phyloP scores from a whole-genome alignment of 2,113 vertebrate genomes.

The Sisor rabdophorus region DNA sequence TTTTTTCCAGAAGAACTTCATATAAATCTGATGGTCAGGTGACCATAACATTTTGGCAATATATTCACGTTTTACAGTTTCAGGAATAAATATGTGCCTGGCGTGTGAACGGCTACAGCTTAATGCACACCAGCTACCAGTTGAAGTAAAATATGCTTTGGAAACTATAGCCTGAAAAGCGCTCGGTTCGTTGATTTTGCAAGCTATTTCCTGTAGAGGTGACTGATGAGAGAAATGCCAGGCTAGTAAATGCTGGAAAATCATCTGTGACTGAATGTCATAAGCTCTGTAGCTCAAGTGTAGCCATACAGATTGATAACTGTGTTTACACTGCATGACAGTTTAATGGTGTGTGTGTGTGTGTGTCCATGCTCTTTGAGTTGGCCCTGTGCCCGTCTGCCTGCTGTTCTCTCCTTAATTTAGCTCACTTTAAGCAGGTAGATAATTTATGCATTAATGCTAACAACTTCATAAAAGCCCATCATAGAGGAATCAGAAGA shows the following conservation, averaged over 20 bases:
- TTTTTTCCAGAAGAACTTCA: too few relatives aligned
- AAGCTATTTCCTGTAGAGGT: slow-evolving; percentile 11
- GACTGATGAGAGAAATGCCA: slow-evolving; percentile 11
- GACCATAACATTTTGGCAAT: too few relatives aligned
- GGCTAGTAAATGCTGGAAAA: background rate
- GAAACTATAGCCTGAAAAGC: slow-evolving; percentile 20
- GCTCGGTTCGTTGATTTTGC: slow-evolving; percentile 14
- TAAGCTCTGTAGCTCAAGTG: background rate
- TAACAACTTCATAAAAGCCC: slow-evolving; percentile 35
- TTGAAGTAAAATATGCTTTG: background rate
- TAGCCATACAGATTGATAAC: background rate
- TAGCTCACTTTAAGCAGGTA: slow-evolving; percentile 44
- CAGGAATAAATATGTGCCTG: background rate
- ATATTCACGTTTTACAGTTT: background rate
- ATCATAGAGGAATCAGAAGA: slow-evolving; percentile 28
- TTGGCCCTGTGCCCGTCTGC: slow-evolving; percentile 10
- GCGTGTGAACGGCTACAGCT: background rate
- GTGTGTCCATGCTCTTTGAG: slow-evolving; percentile 16
- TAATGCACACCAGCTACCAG: background rate
- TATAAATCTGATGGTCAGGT: too few relatives aligned
- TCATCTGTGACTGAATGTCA: slow-evolving; percentile 12
- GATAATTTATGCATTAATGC: slow-evolving; percentile 31
- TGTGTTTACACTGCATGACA: background rate
- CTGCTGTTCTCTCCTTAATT: slow-evolving; percentile 19
- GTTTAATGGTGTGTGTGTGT: slow-evolving; percentile 23